These are phyloP conservation scores for Salmo trutta DNA, from an alignment of 2,797 vertebrate species.

Conservation along the genomic window DNA sequence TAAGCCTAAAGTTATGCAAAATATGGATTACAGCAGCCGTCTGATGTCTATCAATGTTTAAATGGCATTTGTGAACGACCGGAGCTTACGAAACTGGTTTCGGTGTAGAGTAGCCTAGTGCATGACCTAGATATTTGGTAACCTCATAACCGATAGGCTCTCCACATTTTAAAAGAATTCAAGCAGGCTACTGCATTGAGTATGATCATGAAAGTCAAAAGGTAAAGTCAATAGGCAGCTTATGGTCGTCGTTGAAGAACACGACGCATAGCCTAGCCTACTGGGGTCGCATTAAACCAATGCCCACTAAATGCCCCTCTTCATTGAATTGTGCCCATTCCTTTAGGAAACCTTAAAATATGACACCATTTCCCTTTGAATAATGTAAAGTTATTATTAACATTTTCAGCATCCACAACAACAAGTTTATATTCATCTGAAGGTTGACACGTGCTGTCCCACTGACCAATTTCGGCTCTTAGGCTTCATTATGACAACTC, in stretches of 20 bases:
- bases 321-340: background rate
- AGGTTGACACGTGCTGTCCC: background rate
- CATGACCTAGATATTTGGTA: conserved; percentile 66
- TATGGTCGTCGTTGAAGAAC: background rate
- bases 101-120: conserved; percentile 23
- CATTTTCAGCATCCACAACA: background rate
- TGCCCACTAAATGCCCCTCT: background rate
- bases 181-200: conserved; percentile 8
- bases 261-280: background rate
- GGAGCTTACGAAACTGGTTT: conserved; percentile 50
- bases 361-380: background rate
- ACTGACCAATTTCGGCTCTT: background rate
- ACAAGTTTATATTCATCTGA: background rate
- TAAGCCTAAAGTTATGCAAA: conserved; percentile 50
- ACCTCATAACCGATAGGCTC: conserved; percentile 28
- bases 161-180: conserved; percentile 11
- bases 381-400: background rate
- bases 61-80: conserved; percentile 43
- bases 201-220: background rate
- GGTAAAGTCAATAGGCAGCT: background rate
- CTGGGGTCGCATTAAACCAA: too few species aligned
- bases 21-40: conserved; percentile 43
- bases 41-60: conserved; percentile 46
- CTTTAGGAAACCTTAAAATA: background rate
- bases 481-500: background rate